Base-by-base conservation (phyloP, 2,113 vertebrate species). In the Saiga tatarica region DNA sequence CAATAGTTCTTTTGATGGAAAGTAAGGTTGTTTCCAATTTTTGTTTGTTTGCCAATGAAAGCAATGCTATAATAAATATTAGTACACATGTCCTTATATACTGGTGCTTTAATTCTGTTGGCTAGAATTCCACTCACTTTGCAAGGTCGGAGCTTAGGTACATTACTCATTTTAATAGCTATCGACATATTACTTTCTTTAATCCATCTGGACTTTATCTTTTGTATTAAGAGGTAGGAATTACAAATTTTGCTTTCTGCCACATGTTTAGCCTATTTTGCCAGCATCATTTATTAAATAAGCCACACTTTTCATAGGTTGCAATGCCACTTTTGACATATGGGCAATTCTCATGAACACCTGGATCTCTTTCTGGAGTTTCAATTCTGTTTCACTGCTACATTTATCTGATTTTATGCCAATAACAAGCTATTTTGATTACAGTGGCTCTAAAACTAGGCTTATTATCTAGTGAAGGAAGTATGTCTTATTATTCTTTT, bases 21-120 rank as follows among this genome's bases (percentile, higher is more conserved):
- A 97, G 33, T 76, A 21, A 95, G 30, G 64, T 36, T 64, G 52
- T 76, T 95, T 89, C 55, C 26, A 42, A 17, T 81, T 62, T 95
- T 84, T 88, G n/a, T 96, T 78, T 86, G 57, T 87, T 95, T 96
- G 90, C 87, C 87, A 78, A 94, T 94, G 91, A 95, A 97, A 96
- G 78, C n/a, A 89, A 82, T 85, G 64, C 42, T n/a, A 14, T 82
- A 88, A 89, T 96, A 96, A 97, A 96, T 93, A 94, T 19, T 60
- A 79, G 36, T 28, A n/a, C 6, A 45, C 25, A 23, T 53, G 30
- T 74, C 94, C 57, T 84, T 94, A 64, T 23, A 76, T n/a, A 42
- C 9, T 11, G 21, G 16, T 42, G 39, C 78, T 93, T 95, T 92
- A 79, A 83, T 96, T 95, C 87, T 83, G 10, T 86, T 50, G 89